A percentile compares a stretch with the other conserved stretches of the same genome.
phyloP scores from a whole-genome alignment of 2,888 invertebrate species.

The Chironomus riparius region DNA sequence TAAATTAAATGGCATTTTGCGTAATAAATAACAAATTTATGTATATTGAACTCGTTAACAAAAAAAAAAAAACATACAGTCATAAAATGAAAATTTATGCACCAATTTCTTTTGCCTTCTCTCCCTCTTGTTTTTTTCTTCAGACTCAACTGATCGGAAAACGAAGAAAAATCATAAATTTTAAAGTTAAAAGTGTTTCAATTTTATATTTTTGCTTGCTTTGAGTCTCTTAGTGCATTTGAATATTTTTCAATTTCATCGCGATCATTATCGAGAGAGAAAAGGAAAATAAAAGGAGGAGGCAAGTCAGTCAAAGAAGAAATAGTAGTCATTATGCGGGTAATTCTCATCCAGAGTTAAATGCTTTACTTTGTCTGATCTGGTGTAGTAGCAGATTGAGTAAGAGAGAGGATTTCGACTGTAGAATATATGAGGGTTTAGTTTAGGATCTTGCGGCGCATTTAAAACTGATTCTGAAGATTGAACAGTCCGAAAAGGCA shows the following conservation, averaged over 20 bases:
- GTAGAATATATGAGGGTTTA: too few species aligned
- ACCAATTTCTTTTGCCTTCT: not conserved
- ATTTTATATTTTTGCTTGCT: not conserved
- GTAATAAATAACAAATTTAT: slow-evolving; percentile 25
- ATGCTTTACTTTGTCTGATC: too few species aligned
- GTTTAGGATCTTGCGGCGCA: too few species aligned
- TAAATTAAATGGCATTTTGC: slow-evolving; percentile 16
- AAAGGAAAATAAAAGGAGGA: not conserved
- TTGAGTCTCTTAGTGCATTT: not conserved
- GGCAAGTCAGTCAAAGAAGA: too few species aligned
- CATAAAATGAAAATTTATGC: slow-evolving; percentile 26
- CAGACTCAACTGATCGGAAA: not conserved
- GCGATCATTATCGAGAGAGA: not conserved
- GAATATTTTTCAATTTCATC: not conserved
- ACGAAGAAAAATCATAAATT: slow-evolving; percentile 24
- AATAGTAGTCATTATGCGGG: too few species aligned
- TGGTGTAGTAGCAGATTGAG: too few species aligned
- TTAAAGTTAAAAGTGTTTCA: too few species aligned
- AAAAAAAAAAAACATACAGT: slow-evolving; percentile 12
- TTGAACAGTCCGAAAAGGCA: too few species aligned
- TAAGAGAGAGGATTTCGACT: too few species aligned
- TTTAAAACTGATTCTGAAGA: too few species aligned
- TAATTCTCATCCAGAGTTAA: too few species aligned
- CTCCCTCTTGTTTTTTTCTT: not conserved
- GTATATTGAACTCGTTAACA: slow-evolving; percentile 25